phyloP scores from a whole-genome alignment of 2,888 invertebrate genomes.

The Ormyrus pomaceus region DNA sequence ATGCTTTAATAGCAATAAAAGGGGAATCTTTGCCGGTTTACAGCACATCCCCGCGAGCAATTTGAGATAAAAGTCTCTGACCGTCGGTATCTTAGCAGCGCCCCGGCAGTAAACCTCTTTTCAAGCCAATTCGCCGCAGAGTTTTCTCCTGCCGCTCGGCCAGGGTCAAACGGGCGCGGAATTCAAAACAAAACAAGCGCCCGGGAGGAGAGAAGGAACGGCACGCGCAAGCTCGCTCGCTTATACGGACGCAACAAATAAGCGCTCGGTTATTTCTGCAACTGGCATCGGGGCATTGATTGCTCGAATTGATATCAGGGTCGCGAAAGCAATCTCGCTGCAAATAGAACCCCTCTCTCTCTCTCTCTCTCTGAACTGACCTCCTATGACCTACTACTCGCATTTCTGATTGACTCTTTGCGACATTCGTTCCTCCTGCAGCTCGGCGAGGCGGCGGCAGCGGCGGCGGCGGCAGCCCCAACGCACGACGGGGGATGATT shows the following conservation, averaged over 20 bases:
- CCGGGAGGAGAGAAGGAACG: not conserved
- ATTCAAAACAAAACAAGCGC: not conserved
- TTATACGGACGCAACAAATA: too few relatives aligned
- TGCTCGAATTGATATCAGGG: slow-evolving; percentile 55
- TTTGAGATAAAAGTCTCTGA: too few relatives aligned
- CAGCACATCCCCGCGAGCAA: too few relatives aligned
- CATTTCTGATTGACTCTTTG: slow-evolving; percentile 15
- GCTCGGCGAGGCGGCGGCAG: not conserved
- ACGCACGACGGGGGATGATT: not conserved
- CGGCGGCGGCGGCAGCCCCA: not conserved
- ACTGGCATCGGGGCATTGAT: slow-evolving; percentile 51
- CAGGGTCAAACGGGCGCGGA: too few relatives aligned
- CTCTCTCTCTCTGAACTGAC: slow-evolving; percentile 2
- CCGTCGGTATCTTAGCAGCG: too few relatives aligned
- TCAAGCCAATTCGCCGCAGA: too few relatives aligned
- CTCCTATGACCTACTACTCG: slow-evolving; percentile 47
- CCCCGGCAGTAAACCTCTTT: too few relatives aligned
- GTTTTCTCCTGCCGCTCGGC: too few relatives aligned
- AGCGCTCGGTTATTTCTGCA: slow-evolving; percentile 51
- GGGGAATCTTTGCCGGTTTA: too few relatives aligned
- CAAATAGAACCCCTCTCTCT: slow-evolving; percentile 41
- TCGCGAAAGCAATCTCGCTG: slow-evolving; percentile 48
- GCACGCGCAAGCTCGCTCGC: not conserved
- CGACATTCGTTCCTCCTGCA: too few relatives aligned
- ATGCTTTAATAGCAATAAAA: too few relatives aligned